Evolutionary conservation across 2,888 invertebrate genomes (phyloP), one percentile per base, ranked within the genome.

Genomic region (Diachrysia chrysitis): DNA sequence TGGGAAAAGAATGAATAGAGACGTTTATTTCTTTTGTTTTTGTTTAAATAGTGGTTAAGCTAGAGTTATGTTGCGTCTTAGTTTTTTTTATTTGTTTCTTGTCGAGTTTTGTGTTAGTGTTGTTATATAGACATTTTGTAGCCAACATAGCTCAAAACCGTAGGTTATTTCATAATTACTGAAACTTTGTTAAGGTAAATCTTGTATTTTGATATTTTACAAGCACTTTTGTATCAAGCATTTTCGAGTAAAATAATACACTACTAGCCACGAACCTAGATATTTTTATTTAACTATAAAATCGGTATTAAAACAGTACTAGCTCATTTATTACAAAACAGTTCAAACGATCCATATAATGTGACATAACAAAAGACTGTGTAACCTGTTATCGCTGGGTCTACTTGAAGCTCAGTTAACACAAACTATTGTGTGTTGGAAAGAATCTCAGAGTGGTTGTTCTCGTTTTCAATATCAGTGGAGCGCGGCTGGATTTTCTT

Each of bases 391-490:
- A 65, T 54, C 46, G 75, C 73, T 58, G 60, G 76, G 73, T 74
- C 68, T 72, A 78, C 81, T 79, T 75, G 66, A 78, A 73, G 69
- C 73, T 73, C 79, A 73, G 81, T 78, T 81, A 78, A 78, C 81
- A 72, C 78, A 81, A 78, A 78, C 81, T 66, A 81, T 75, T 81
- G 81, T 81, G 81, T 73, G 74, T 78, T 74, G 75, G 69, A 78
- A 81, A 85, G 85, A 85, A 85, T 83, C 83, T 82, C 84, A 79
- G 83, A 86, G 84, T 83, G 82, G 80, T 84, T 84, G 84, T 83
- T 78, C 83, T 84, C 82, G 84, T 82, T 85, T 86, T 86, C 83
- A 87, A 87, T 86, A 86, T 83, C 83, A 82, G 76, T 77, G 78
- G 78, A 82, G 84, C 80, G 76, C 63, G 66, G 71, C 78, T 78